Evolutionary conservation across 2,888 invertebrate species (phyloP).

Genomic region (Aradus depressus): DNA sequence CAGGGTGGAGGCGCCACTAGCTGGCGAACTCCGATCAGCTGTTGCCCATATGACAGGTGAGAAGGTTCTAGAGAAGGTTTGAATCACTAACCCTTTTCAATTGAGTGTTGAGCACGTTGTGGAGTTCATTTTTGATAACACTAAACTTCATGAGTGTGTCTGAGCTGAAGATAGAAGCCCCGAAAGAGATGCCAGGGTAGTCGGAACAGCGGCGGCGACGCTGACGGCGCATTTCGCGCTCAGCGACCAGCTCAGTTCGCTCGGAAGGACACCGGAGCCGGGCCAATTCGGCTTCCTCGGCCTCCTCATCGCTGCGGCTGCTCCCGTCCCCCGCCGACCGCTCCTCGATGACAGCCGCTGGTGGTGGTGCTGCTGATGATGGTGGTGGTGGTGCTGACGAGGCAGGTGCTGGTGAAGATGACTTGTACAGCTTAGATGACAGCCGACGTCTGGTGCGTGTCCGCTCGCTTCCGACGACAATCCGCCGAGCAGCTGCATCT

Average conservation of each 20-base stretch:
- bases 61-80: constrained; percentile 17
- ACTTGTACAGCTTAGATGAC: constrained; percentile 23
- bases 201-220: constrained; percentile 73
- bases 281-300: constrained; percentile 54
- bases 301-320: constrained; percentile 30
- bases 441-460: constrained; percentile 22
- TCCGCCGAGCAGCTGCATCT: not conserved
- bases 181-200: constrained; percentile 85
- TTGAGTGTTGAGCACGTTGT: constrained; percentile 94
- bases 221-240: constrained; percentile 60
- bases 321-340: constrained; percentile 31
- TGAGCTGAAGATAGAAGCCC: constrained; percentile 85
- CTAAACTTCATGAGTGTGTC: constrained; percentile 97
- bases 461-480: constrained; percentile 15
- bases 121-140: constrained; percentile 91
- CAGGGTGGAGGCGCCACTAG: not conserved
- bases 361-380: constrained; percentile 21
- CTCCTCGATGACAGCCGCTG: constrained; percentile 22
- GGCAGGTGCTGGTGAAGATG: constrained; percentile 20
- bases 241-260: constrained; percentile 77
- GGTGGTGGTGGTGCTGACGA: constrained; percentile 18
- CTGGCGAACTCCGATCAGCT: constrained; percentile 5
- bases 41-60: constrained; percentile 19
- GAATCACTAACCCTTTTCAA: constrained; percentile 78
- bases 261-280: constrained; percentile 80